A percentile compares a stretch with the other conserved stretches of the same genome.
Evolutionary conservation across 2,113 vertebrate species (phyloP).

Genomic region (Ursus arctos): DNA sequence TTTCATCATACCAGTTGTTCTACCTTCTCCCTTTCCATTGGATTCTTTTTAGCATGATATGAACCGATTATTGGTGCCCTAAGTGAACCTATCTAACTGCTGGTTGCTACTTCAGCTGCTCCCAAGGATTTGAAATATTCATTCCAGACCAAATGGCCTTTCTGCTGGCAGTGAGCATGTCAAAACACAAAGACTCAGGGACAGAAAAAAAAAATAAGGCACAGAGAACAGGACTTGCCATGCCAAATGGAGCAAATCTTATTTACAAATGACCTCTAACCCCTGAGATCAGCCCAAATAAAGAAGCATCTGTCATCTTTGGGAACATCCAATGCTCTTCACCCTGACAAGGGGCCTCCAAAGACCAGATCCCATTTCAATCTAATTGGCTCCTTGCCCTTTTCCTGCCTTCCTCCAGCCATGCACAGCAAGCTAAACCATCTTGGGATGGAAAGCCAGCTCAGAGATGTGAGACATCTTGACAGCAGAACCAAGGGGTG

Average conservation of each 20-base stretch:
- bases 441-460: conserved; percentile 49
- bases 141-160: conserved; percentile 45
- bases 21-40: background rate
- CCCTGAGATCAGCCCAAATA: conserved; percentile 69
- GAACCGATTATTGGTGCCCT: background rate
- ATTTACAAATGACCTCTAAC: conserved; percentile 80
- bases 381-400: conserved; percentile 82
- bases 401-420: conserved; percentile 61
- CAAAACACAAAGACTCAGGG: conserved; percentile 32
- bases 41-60: background rate
- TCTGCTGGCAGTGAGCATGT: background rate
- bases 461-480: conserved; percentile 51
- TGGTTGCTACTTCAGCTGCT: background rate
- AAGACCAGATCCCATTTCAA: conserved; percentile 74
- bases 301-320: conserved; percentile 79
- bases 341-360: conserved; percentile 68
- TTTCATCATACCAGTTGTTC: background rate
- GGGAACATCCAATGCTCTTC: conserved; percentile 64
- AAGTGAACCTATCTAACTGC: background rate
- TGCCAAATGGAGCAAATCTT: conserved; percentile 80
- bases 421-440: conserved; percentile 27
- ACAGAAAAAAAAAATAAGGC: conserved; percentile 40
- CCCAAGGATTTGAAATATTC: conserved; percentile 53
- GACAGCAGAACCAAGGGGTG: conserved; percentile 4
- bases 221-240: conserved; percentile 42